A percentile compares a stretch with the other conserved stretches of the same genome.
Evolutionary conservation across 2,797 vertebrate genomes (phyloP).

Genomic region (Phylloscopus collybita): DNA sequence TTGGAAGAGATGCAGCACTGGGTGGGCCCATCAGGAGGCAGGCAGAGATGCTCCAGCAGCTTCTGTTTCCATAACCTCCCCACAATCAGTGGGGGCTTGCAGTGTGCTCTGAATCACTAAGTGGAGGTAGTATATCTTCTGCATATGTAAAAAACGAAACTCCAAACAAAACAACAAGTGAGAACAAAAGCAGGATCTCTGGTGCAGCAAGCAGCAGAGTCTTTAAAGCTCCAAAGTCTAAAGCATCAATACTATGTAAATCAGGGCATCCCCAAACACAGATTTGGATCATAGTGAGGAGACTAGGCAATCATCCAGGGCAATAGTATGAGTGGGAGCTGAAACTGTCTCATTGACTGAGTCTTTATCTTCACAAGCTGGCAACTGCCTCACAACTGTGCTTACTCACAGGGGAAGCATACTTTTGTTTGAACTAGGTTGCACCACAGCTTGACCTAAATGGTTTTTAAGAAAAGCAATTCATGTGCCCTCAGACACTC

Average conservation of each 20-base stretch:
- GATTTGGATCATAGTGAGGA: slow-evolving; percentile 24
- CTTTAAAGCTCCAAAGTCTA: neutral
- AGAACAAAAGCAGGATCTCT: neutral
- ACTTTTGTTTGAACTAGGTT: neutral
- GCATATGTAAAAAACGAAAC: neutral
- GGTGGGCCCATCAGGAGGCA: rapidly evolving
- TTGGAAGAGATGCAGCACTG: neutral
- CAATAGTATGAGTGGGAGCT: slow-evolving; percentile 49
- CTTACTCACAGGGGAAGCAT: slow-evolving; percentile 12
- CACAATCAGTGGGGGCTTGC: neutral
- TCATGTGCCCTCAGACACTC: neutral
- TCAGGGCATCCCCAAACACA: slow-evolving; percentile 25
- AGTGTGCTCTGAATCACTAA: neutral
- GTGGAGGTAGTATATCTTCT: neutral
- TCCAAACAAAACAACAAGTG: neutral
- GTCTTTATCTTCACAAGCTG: slow-evolving; percentile 17
- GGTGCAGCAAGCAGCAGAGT: neutral
- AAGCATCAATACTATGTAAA: slow-evolving; percentile 12
- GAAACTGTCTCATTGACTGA: slow-evolving; percentile 32
- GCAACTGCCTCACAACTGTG: slow-evolving; percentile 14
- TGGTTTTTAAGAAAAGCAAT: neutral
- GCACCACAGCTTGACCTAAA: neutral
- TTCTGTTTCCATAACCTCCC: neutral
- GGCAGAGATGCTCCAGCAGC: neutral
- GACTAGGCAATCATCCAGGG: slow-evolving; percentile 63